Evolutionary conservation across 2,113 vertebrate species (phyloP).

Genomic region (Bos javanicus): DNA sequence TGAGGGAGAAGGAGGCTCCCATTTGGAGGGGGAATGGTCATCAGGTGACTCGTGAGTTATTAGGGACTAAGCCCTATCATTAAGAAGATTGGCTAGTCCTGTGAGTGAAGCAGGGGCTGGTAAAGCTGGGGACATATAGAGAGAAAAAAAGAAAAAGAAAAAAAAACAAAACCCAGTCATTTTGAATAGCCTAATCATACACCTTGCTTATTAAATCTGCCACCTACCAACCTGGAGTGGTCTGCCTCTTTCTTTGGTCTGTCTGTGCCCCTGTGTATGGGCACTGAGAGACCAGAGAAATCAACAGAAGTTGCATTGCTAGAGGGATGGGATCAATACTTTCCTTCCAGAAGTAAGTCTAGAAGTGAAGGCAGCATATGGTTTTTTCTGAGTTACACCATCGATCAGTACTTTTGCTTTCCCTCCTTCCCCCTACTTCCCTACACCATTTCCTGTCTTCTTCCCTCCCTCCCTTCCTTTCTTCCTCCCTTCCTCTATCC

Average conservation of each 20-base stretch:
- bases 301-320: neutral
- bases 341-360: neutral
- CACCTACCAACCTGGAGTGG: too few relatives aligned
- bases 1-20: neutral
- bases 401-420: neutral
- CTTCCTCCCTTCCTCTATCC: fast-evolving
- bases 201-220: neutral
- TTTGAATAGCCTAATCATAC: neutral
- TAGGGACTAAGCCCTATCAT: neutral
- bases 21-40: neutral
- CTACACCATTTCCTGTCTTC: neutral
- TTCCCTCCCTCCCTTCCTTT: too few relatives aligned
- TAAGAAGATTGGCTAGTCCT: neutral
- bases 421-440: neutral
- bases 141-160: neutral
- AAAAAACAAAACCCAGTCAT: fast-evolving
- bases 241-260: neutral
- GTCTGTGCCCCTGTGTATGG: neutral
- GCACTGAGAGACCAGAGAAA: neutral
- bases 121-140: neutral
- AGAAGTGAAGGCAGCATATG: neutral
- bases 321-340: neutral
- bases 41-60: neutral
- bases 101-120: neutral
- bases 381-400: neutral